phyloP scores from a whole-genome alignment of 2,113 vertebrate genomes.

The Anguilla japonica region DNA sequence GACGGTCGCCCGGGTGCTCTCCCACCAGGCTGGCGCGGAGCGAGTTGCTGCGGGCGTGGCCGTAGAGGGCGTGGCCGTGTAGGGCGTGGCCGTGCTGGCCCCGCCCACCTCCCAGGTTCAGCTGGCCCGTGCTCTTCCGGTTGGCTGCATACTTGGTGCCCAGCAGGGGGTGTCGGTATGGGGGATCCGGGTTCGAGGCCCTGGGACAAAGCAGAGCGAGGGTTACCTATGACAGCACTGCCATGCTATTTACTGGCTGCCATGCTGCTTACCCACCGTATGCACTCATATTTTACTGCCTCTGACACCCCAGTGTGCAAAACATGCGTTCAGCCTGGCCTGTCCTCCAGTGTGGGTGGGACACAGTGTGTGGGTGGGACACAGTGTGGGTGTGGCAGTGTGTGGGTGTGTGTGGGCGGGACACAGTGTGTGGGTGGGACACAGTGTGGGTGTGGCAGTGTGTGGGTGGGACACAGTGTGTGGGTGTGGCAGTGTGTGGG shows the following conservation, averaged over 20 bases:
- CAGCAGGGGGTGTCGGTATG: slow-evolving; percentile 81
- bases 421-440: too few relatives aligned
- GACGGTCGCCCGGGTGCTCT: slow-evolving; percentile 82
- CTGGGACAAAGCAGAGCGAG: slow-evolving; percentile 51
- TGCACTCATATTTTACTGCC: too few relatives aligned
- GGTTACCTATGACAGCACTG: neutral
- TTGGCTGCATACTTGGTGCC: slow-evolving; percentile 93
- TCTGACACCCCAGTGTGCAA: too few relatives aligned
- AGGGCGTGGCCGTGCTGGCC: slow-evolving; percentile 51
- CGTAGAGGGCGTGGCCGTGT: slow-evolving; percentile 72
- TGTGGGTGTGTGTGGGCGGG: neutral
- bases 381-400: too few relatives aligned
- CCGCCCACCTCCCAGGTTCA: slow-evolving; percentile 79
- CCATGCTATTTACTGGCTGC: too few relatives aligned
- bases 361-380: too few relatives aligned
- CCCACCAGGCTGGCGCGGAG: slow-evolving; percentile 83
- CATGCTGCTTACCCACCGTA: too few relatives aligned
- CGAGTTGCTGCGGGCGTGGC: slow-evolving; percentile 85
- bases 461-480: neutral
- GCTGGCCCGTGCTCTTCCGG: slow-evolving; percentile 95
- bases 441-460: too few relatives aligned
- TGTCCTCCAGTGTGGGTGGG: too few relatives aligned
- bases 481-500: neutral
- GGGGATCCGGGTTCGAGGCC: slow-evolving; percentile 79
- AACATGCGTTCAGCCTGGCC: too few relatives aligned